These are phyloP conservation scores for Acleris laterana DNA, from an alignment of 2,888 invertebrate species.

Conservation along the genomic window DNA sequence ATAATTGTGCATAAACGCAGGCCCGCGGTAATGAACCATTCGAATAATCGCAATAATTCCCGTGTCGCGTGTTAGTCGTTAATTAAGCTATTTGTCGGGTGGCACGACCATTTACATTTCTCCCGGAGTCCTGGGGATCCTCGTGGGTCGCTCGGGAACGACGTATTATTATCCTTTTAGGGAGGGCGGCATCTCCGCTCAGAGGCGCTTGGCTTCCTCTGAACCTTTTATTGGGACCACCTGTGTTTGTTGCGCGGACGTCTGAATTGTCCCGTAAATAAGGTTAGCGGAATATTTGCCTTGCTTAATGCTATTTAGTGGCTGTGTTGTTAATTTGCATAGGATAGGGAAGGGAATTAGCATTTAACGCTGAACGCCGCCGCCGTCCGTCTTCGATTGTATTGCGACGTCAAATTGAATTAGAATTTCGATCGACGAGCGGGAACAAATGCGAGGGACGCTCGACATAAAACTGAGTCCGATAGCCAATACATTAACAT, in stretches of 20 bases:
- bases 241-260: slow-evolving; percentile 78
- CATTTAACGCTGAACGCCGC: slow-evolving; percentile 69
- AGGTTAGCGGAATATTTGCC: slow-evolving; percentile 78
- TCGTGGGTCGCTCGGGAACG: slow-evolving; percentile 70
- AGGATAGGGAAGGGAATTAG: slow-evolving; percentile 69
- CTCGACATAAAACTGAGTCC: slow-evolving; percentile 51
- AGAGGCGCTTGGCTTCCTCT: slow-evolving; percentile 66
- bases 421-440: slow-evolving; percentile 59
- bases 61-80: slow-evolving; percentile 75
- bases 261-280: slow-evolving; percentile 84
- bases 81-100: slow-evolving; percentile 84
- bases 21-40: slow-evolving; percentile 57
- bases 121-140: slow-evolving; percentile 70
- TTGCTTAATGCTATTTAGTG: slow-evolving; percentile 75
- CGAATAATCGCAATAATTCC: slow-evolving; percentile 72
- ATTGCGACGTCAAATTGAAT: slow-evolving; percentile 53
- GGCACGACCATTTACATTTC: slow-evolving; percentile 80
- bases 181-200: slow-evolving; percentile 78
- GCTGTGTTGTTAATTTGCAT: slow-evolving; percentile 74
- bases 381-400: slow-evolving; percentile 54
- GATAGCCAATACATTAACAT: slow-evolving; percentile 67
- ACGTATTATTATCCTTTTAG: slow-evolving; percentile 84
- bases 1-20: slow-evolving; percentile 50
- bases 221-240: slow-evolving; percentile 82
- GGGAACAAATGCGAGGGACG: slow-evolving; percentile 39